Evolutionary conservation across 2,797 vertebrate species (phyloP).

Genomic region (Sebastes minor): DNA sequence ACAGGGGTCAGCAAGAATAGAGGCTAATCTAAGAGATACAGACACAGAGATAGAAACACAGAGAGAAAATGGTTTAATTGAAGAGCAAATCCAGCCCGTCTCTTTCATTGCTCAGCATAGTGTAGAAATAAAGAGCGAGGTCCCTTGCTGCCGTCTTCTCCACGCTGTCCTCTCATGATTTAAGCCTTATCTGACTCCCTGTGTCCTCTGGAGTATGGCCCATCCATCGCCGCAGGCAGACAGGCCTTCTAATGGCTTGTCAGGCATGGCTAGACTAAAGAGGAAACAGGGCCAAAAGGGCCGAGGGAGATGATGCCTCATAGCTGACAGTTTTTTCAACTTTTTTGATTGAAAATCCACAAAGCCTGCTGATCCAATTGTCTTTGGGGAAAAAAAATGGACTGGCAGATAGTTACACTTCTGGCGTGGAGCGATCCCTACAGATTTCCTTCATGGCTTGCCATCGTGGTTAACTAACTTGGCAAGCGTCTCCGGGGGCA

Average conservation of each 20-base stretch:
- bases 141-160: slow-evolving; percentile 21
- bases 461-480: slow-evolving; percentile 40
- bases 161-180: slow-evolving; percentile 54
- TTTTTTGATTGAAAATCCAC: slow-evolving; percentile 61
- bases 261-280: slow-evolving; percentile 54
- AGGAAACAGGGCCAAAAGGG: slow-evolving; percentile 53
- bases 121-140: slow-evolving; percentile 23
- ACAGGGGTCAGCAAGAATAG: background rate
- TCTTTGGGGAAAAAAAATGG: background rate
- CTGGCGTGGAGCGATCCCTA: slow-evolving; percentile 1
- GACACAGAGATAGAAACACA: background rate
- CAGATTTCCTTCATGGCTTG: slow-evolving; percentile 49
- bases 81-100: background rate
- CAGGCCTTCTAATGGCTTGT: slow-evolving; percentile 60
- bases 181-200: slow-evolving; percentile 54
- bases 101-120: slow-evolving; percentile 19
- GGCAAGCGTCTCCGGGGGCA: slow-evolving; percentile 6
- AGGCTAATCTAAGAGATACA: background rate
- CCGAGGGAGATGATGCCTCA: slow-evolving; percentile 59
- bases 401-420: slow-evolving; percentile 11
- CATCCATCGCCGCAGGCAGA: slow-evolving; percentile 55
- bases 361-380: slow-evolving; percentile 55
- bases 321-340: slow-evolving; percentile 64
- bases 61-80: background rate
- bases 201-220: slow-evolving; percentile 64